Evolutionary conservation across 2,888 invertebrate species (phyloP).

Genomic region (Mimas tiliae): DNA sequence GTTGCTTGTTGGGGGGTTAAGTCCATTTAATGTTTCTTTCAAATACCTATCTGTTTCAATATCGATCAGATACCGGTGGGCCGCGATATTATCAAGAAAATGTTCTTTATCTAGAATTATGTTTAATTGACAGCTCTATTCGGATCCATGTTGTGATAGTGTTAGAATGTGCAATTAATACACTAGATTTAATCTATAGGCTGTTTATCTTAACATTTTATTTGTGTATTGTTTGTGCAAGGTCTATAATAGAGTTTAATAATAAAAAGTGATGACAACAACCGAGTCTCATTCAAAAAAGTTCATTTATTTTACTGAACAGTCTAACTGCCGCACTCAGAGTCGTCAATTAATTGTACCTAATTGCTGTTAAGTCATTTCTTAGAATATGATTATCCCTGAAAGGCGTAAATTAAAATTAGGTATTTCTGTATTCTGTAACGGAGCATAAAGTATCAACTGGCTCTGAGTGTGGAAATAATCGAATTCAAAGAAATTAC

Average conservation of each 20-base stretch:
- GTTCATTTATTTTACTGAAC: too few species aligned
- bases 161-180: slow-evolving; percentile 12
- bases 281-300: background rate
- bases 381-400: too few species aligned
- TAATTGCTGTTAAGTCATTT: too few species aligned
- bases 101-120: slow-evolving; percentile 38
- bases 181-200: background rate
- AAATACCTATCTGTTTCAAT: slow-evolving; percentile 7
- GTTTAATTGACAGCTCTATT: slow-evolving; percentile 45
- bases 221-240: background rate
- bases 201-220: background rate
- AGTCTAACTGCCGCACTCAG: too few species aligned
- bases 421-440: too few species aligned
- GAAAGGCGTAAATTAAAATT: too few species aligned
- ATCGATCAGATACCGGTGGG: slow-evolving; percentile 31
- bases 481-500: too few species aligned
- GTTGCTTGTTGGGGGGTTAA: background rate
- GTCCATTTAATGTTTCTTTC: background rate
- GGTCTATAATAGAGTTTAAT: background rate
- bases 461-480: too few species aligned
- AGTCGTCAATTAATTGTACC: too few species aligned
- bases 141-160: slow-evolving; percentile 19
- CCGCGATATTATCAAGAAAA: slow-evolving; percentile 43
- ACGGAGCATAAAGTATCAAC: too few species aligned
- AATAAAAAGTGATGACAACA: background rate